Evolutionary conservation across 2,113 vertebrate genomes (phyloP).

Genomic region (Grus americana): DNA sequence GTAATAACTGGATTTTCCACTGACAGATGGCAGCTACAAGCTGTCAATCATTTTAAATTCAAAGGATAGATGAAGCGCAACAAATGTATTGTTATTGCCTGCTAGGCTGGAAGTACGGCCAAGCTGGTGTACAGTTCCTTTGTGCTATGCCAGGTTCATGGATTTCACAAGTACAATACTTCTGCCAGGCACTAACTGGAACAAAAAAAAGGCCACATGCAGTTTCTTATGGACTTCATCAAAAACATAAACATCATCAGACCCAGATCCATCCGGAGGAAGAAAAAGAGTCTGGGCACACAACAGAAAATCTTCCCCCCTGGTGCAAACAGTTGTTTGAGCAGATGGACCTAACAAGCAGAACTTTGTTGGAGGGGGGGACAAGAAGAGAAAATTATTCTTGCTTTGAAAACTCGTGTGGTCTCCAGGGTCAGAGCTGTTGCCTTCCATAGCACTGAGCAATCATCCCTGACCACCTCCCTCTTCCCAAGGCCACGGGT

Average conservation of each 20-base stretch:
- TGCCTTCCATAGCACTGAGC: not conserved
- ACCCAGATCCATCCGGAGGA: not conserved
- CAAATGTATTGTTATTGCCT: conserved; percentile 39
- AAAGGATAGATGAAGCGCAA: conserved; percentile 2
- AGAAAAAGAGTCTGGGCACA: not conserved
- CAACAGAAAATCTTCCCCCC: rapidly evolving
- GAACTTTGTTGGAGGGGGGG: not conserved
- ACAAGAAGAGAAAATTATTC: not conserved
- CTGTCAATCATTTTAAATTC: conserved; percentile 54
- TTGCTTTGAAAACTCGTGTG: not conserved
- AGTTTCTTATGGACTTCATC: not conserved
- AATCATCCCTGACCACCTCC: not conserved
- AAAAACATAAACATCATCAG: not conserved
- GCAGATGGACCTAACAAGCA: not conserved
- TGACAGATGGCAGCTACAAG: conserved; percentile 55
- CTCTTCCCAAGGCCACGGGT: not conserved
- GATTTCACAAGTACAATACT: not conserved
- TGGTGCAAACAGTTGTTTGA: not conserved
- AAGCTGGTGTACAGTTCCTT: not conserved
- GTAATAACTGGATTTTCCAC: conserved; percentile 35
- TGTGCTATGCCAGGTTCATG: not conserved
- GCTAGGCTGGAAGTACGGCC: conserved; percentile 8
- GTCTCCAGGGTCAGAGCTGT: not conserved
- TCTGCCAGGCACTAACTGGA: not conserved
- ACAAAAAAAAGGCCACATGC: not conserved